phyloP scores from a whole-genome alignment of 92 coral and sea anemone species.

The Heliopora coerulea region DNA sequence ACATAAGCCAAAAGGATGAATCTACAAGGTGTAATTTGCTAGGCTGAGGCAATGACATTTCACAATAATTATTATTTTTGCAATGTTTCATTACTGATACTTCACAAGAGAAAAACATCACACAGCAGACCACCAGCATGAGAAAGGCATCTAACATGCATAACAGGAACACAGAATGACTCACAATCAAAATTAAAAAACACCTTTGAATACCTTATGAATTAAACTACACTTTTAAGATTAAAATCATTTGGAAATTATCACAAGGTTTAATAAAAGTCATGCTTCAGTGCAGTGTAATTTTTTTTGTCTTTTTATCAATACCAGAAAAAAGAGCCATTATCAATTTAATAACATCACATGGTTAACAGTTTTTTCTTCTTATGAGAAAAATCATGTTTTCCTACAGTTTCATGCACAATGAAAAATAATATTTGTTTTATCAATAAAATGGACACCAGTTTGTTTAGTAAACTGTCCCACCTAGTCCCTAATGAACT shows the following conservation, averaged over 20 bases:
- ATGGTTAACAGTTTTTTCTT: background rate
- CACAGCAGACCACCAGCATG: background rate
- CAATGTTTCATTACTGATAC: background rate
- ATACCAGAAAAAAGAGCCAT: background rate
- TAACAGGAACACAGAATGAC: conserved; percentile 8
- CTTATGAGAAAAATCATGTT: background rate
- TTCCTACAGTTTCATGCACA: background rate
- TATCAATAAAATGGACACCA: conserved; percentile 9
- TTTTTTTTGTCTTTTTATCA: background rate
- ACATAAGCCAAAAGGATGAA: conserved; percentile 89
- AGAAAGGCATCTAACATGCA: conserved; percentile 15
- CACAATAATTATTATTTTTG: background rate
- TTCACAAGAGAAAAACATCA: background rate
- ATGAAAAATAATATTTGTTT: conserved; percentile 12
- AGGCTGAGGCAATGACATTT: background rate
- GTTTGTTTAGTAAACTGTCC: conserved; percentile 21
- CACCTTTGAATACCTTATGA: conserved; percentile 24
- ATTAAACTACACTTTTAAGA: conserved; percentile 17
- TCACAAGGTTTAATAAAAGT: background rate
- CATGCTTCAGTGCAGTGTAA: background rate
- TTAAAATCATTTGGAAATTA: conserved; percentile 9
- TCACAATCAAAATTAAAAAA: conserved; percentile 24
- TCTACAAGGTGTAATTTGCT: conserved; percentile 43
- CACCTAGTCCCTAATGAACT: conserved; percentile 25
- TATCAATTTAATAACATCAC: background rate